Conservation (phyloP, 1,140 invertebrate species). For the Macrobrachium rosenbergii region DNA sequence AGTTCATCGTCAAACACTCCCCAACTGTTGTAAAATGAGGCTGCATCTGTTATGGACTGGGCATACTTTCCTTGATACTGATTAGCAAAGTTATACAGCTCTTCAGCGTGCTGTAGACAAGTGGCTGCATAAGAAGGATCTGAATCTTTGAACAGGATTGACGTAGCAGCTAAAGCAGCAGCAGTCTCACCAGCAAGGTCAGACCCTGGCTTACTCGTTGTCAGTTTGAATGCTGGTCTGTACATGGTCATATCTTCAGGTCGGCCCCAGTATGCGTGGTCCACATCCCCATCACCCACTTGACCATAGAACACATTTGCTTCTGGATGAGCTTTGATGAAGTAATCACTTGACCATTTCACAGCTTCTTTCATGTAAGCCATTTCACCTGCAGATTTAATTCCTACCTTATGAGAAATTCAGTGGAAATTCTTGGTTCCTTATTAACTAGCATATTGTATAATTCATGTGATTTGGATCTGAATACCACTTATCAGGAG, state of each 20-base stretch:
- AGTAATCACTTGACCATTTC: slow-evolving; percentile 51
- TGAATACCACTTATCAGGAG: not conserved
- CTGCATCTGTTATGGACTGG: slow-evolving; percentile 69
- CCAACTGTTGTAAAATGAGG: slow-evolving; percentile 71
- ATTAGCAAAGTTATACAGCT: slow-evolving; percentile 71
- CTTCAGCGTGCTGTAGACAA: slow-evolving; percentile 68
- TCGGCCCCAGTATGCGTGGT: slow-evolving; percentile 68
- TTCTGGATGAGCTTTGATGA: slow-evolving; percentile 44
- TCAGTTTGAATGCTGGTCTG: slow-evolving; percentile 69
- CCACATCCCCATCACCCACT: slow-evolving; percentile 66
- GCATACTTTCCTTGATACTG: slow-evolving; percentile 69
- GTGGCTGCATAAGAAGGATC: slow-evolving; percentile 67
- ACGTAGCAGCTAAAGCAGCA: slow-evolving; percentile 70
- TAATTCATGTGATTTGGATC: not conserved
- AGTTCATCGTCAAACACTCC: slow-evolving; percentile 77
- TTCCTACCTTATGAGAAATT: too few relatives aligned
- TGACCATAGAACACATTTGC: slow-evolving; percentile 65
- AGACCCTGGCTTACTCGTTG: slow-evolving; percentile 66
- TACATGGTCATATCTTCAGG: slow-evolving; percentile 70
- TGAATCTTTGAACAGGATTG: slow-evolving; percentile 68
- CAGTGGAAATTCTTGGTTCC: not conserved
- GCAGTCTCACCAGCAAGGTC: slow-evolving; percentile 71
- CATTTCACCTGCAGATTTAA: not conserved
- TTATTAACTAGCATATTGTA: not conserved
- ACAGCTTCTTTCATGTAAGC: slow-evolving; percentile 40